Conservation (phyloP, 2,797 vertebrate species). For the Pangasius larnaudii region DNA sequence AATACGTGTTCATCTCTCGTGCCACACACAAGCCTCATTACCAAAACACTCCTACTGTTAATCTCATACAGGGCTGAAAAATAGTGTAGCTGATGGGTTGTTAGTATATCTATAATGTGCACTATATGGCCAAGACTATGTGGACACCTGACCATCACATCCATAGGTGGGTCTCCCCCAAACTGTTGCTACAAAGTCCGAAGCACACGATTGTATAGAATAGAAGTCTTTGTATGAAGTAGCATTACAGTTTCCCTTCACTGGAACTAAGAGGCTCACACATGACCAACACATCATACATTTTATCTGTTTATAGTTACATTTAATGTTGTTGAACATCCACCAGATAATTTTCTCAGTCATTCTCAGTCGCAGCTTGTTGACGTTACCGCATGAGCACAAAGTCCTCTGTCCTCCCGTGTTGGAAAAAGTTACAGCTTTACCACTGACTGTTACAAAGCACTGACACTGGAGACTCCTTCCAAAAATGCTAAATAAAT, state of each 20-base stretch:
- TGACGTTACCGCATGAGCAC: too few species aligned
- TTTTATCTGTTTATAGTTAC: background rate
- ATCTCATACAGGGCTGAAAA: background rate
- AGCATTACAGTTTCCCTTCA: background rate
- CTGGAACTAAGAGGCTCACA: background rate
- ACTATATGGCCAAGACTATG: background rate
- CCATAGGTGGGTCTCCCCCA: background rate
- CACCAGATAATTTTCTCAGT: background rate
- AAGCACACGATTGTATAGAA: background rate
- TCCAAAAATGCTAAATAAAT: background rate
- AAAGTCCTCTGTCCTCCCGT: background rate
- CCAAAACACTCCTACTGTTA: background rate
- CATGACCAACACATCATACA: background rate
- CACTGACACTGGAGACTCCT: background rate
- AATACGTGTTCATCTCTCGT: background rate
- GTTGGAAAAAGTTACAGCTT: background rate
- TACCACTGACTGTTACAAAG: background rate
- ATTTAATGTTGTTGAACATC: background rate
- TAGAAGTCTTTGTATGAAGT: background rate
- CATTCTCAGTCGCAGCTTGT: too few species aligned
- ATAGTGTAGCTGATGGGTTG: background rate
- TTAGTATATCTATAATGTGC: background rate
- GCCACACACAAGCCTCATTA: background rate
- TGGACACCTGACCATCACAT: background rate
- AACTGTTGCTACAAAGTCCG: background rate